Conservation (phyloP, 2,888 invertebrate genomes). For the Phortica magna region DNA sequence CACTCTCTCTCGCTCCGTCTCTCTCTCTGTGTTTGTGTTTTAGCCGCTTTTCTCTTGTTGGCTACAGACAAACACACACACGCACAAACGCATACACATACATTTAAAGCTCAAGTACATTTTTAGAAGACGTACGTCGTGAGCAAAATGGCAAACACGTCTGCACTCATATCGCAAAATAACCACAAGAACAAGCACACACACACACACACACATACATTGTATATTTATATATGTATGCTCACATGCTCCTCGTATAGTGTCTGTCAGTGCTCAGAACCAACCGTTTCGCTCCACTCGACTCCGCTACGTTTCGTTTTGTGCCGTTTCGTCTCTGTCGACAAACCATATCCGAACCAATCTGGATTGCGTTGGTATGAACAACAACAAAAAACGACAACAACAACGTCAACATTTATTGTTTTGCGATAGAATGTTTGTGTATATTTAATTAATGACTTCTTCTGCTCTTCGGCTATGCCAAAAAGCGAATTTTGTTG, state of each 20-base stretch:
- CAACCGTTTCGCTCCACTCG: neutral
- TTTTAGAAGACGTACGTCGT: neutral
- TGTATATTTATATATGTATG: neutral
- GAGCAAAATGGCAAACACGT: constrained; percentile 12
- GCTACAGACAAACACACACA: neutral
- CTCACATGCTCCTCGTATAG: neutral
- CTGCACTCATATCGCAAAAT: constrained; percentile 24
- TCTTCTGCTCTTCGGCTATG: too few species aligned
- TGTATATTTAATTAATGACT: constrained; percentile 26
- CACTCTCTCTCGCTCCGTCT: neutral
- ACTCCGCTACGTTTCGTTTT: neutral
- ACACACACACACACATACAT: neutral
- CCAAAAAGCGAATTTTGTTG: too few species aligned
- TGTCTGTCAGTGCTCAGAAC: neutral
- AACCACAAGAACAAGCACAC: neutral
- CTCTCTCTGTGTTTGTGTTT: neutral
- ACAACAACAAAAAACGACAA: constrained; percentile 41
- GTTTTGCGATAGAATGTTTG: constrained; percentile 46
- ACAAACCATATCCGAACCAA: constrained; percentile 48
- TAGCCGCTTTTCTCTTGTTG: neutral
- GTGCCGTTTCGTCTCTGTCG: constrained; percentile 3
- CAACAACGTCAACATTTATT: constrained; percentile 43
- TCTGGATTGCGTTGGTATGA: constrained; percentile 55
- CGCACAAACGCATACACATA: neutral
- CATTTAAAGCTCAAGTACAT: constrained; percentile 23